Evolutionary conservation across 1,140 invertebrate genomes (phyloP).

Genomic region (Linepithema humile): DNA sequence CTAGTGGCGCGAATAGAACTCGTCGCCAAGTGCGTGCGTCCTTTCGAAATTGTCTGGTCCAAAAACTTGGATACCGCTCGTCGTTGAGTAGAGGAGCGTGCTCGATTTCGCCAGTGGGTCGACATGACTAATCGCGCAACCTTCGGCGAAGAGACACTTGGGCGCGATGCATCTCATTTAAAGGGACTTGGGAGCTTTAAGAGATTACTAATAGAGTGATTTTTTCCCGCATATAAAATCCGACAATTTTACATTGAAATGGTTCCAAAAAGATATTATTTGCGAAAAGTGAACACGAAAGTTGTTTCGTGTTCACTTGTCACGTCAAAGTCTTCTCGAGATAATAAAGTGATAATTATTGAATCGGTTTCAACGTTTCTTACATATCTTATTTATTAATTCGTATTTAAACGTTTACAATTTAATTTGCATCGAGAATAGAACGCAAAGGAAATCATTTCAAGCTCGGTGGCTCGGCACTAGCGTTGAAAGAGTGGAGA

Average conservation of each 20-base stretch:
- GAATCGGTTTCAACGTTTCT: conserved; percentile 6
- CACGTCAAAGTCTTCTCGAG: too few relatives aligned
- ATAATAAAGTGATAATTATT: not conserved
- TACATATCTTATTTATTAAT: not conserved
- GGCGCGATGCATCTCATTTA: not conserved
- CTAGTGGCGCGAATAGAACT: conserved; percentile 80
- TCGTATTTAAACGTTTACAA: not conserved
- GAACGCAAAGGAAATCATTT: not conserved
- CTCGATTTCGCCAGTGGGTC: conserved; percentile 70
- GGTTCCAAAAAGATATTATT: too few relatives aligned
- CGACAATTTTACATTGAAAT: too few relatives aligned
- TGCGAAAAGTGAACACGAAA: not conserved
- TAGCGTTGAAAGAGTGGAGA: not conserved
- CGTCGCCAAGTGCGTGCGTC: conserved; percentile 73
- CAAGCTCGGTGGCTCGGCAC: too few relatives aligned
- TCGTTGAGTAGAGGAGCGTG: conserved; percentile 3
- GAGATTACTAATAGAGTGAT: too few relatives aligned
- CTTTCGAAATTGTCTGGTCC: conserved; percentile 76
- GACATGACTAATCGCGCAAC: conserved; percentile 62
- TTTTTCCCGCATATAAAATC: too few relatives aligned
- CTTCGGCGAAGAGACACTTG: not conserved
- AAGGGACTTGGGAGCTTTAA: not conserved
- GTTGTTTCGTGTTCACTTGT: too few relatives aligned
- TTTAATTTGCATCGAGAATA: conserved; percentile 6
- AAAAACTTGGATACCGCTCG: conserved; percentile 71